phyloP scores from a whole-genome alignment of 2,888 invertebrate species.

The Zaprionus obscuricornis region DNA sequence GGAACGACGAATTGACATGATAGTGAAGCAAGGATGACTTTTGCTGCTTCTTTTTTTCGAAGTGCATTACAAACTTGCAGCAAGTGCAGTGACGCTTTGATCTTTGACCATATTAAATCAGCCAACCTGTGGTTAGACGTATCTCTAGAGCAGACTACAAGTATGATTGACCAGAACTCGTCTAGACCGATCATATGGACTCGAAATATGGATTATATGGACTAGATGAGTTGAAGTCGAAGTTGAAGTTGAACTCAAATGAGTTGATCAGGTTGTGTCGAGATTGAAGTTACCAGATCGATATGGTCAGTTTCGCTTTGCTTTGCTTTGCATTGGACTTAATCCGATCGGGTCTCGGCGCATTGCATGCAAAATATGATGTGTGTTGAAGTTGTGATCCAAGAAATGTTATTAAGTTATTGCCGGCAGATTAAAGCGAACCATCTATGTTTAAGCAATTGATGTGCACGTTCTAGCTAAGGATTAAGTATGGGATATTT shows the following conservation, averaged over 20 bases:
- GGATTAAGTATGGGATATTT: slow-evolving; percentile 55
- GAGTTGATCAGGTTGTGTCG: slow-evolving; percentile 50
- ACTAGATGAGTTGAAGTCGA: too few species aligned
- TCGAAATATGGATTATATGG: slow-evolving; percentile 16
- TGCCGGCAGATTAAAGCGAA: slow-evolving; percentile 66
- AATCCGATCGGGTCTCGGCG: slow-evolving; percentile 55
- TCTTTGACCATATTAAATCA: slow-evolving; percentile 79
- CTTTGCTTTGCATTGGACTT: slow-evolving; percentile 34
- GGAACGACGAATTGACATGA: slow-evolving; percentile 7
- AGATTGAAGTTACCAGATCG: slow-evolving; percentile 25
- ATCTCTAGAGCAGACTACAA: slow-evolving; percentile 50
- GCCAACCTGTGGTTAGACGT: too few species aligned
- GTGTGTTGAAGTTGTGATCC: slow-evolving; percentile 64
- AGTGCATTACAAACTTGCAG: slow-evolving; percentile 35
- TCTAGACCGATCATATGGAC: slow-evolving; percentile 63
- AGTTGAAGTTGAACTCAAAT: slow-evolving; percentile 43
- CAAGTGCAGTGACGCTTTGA: slow-evolving; percentile 75
- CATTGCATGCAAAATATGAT: slow-evolving; percentile 74
- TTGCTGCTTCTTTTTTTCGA: not conserved
- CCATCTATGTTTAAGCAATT: slow-evolving; percentile 44
- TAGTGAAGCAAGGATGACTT: slow-evolving; percentile 29
- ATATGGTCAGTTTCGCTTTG: slow-evolving; percentile 19
- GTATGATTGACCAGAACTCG: slow-evolving; percentile 73
- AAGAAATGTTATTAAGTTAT: slow-evolving; percentile 72
- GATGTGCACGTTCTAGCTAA: slow-evolving; percentile 63